Percentiles rank a stretch among this genome's conserved stretches.
Conservation (phyloP, 53 echinoderm and acorn worm genomes). For the Henricia sp. region DNA sequence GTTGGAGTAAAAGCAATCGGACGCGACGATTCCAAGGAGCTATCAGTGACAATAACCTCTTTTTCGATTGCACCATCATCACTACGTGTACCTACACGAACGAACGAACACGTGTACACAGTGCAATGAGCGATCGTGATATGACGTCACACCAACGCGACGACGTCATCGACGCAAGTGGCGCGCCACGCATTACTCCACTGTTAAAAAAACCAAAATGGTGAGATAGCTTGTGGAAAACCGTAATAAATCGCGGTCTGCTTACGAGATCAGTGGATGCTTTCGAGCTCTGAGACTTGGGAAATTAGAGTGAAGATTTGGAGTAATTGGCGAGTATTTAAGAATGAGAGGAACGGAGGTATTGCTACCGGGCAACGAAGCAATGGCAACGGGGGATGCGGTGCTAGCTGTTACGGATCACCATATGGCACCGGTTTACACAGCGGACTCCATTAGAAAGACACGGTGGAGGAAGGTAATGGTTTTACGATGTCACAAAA, state of each 20-base stretch:
- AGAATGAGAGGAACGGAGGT: conserved; percentile 45
- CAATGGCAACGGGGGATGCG: conserved; percentile 32
- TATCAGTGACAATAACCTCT: not conserved
- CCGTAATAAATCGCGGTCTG: no score
- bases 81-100: not conserved
- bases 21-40: no score
- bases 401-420: not conserved
- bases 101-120: not conserved
- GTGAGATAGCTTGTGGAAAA: not conserved
- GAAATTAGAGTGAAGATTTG: not conserved
- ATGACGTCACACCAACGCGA: conserved; percentile 34
- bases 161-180: conserved; percentile 28
- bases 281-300: conserved; percentile 1
- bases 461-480: conserved; percentile 67
- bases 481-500: not conserved
- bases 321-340: not conserved
- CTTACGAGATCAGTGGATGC: not conserved
- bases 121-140: not conserved
- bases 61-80: not conserved
- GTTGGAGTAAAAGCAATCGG: no score
- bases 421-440: conserved; percentile 67
- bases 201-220: not conserved
- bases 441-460: conserved; percentile 70
- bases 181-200: not conserved
- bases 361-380: not conserved